Evolutionary conservation across 2,888 invertebrate species (phyloP).

Genomic region (Bombyx huttoni): DNA sequence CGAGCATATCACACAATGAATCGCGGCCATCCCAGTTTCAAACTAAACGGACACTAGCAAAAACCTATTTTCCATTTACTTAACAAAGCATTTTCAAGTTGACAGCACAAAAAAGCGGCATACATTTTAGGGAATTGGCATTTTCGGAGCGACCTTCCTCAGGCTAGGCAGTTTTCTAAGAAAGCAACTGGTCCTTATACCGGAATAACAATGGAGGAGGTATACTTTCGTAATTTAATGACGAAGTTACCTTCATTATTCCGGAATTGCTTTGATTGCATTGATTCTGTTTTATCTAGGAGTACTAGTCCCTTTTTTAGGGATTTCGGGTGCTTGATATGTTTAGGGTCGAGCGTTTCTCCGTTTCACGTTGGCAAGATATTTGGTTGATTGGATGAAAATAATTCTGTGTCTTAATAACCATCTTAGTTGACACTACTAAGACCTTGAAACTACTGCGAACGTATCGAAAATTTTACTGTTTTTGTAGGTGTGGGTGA

Average conservation of each 20-base stretch:
- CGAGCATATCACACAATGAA: neutral
- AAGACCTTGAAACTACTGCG: too few species aligned
- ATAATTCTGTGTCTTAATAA: too few species aligned
- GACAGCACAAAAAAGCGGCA: constrained; percentile 1
- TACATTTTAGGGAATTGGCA: neutral
- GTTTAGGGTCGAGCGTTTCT: too few species aligned
- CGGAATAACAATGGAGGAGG: neutral
- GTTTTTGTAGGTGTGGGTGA: too few species aligned
- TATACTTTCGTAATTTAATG: neutral
- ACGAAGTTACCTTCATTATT: neutral
- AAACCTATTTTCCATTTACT: neutral
- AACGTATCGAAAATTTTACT: too few species aligned
- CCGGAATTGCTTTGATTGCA: neutral
- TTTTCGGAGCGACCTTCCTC: neutral
- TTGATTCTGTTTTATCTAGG: neutral
- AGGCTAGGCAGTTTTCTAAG: neutral
- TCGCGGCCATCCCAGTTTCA: neutral
- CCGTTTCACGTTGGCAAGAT: too few species aligned
- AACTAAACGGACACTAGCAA: neutral
- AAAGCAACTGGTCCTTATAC: neutral
- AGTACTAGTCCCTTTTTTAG: neutral
- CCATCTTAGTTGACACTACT: too few species aligned
- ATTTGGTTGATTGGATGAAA: too few species aligned
- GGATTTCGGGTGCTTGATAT: neutral
- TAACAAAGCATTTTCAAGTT: neutral